phyloP scores from a whole-genome alignment of 2,888 invertebrate genomes.

The Harmothoe impar region DNA sequence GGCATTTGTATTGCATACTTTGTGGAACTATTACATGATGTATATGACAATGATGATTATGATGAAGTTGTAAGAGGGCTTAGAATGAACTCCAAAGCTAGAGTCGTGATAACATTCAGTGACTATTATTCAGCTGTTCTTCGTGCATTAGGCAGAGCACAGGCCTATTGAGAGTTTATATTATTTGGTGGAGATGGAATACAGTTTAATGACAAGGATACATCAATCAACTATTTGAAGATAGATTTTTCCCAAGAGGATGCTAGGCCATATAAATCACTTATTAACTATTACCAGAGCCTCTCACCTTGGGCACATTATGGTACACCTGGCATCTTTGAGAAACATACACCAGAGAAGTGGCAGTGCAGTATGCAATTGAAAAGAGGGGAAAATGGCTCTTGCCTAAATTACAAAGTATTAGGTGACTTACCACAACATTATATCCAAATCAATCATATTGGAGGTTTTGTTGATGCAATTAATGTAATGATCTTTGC shows the following conservation, averaged over 20 bases:
- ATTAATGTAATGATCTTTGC: conserved; percentile 74
- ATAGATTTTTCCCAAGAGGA: conserved; percentile 7
- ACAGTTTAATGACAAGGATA: too few relatives aligned
- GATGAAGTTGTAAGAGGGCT: not conserved
- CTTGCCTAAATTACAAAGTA: not conserved
- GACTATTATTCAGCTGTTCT: not conserved
- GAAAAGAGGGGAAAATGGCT: not conserved
- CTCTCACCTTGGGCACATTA: not conserved
- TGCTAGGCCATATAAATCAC: too few relatives aligned
- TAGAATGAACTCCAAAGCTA: not conserved
- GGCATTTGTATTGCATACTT: conserved; percentile 41
- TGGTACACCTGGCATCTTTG: too few relatives aligned
- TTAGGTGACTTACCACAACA: not conserved
- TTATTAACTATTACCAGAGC: not conserved
- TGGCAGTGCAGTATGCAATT: not conserved
- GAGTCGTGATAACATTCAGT: conserved; percentile 1
- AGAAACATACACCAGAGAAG: not conserved
- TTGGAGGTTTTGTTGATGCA: conserved; percentile 71
- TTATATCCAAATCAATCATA: not conserved
- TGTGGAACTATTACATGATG: not conserved
- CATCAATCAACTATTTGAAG: not conserved
- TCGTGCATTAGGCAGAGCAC: not conserved
- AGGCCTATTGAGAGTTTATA: conserved; percentile 25
- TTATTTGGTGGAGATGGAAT: conserved; percentile 27
- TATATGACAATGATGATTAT: not conserved